Percentiles rank a stretch among this genome's conserved stretches.
Evolutionary conservation across 2,797 vertebrate genomes (phyloP).

Genomic region (Diceros bicornis): DNA sequence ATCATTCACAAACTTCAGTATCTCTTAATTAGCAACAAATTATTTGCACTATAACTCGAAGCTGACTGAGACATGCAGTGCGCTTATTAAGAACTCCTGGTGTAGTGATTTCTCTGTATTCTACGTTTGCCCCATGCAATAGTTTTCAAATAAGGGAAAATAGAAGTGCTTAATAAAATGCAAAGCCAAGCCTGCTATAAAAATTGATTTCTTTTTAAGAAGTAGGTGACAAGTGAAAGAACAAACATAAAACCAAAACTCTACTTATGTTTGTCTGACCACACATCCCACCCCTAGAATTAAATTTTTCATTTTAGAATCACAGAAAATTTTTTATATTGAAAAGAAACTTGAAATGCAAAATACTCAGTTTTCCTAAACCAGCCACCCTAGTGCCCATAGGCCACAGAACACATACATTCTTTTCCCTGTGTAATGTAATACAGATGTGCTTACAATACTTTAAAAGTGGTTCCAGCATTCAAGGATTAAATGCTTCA

Average conservation of each 20-base stretch:
- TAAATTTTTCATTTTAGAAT: conserved; percentile 69
- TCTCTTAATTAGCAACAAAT: conserved; percentile 52
- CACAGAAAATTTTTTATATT: conserved; percentile 22
- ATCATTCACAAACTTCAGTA: not conserved
- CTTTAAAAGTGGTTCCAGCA: conserved; percentile 66
- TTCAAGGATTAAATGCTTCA: conserved; percentile 71
- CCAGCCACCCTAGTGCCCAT: not conserved
- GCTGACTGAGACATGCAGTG: not conserved
- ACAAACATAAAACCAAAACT: conserved; percentile 6
- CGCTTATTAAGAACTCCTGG: not conserved
- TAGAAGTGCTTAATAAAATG: not conserved
- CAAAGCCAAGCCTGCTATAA: not conserved
- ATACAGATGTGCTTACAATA: conserved; percentile 73
- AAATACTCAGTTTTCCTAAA: conserved; percentile 62
- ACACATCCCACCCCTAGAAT: not conserved
- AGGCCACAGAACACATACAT: conserved; percentile 23
- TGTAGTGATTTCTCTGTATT: not conserved
- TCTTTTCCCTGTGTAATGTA: conserved; percentile 62
- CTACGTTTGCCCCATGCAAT: not conserved
- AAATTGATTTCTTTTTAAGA: conserved; percentile 61
- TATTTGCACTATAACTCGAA: not conserved
- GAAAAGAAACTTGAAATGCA: conserved; percentile 57
- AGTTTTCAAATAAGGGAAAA: conserved; percentile 15
- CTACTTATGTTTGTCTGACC: not conserved
- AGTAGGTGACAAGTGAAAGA: conserved; percentile 13